These are phyloP conservation scores for Acestrorhynchus altus DNA, from an alignment of 2,797 vertebrate species.

Conservation along the genomic window DNA sequence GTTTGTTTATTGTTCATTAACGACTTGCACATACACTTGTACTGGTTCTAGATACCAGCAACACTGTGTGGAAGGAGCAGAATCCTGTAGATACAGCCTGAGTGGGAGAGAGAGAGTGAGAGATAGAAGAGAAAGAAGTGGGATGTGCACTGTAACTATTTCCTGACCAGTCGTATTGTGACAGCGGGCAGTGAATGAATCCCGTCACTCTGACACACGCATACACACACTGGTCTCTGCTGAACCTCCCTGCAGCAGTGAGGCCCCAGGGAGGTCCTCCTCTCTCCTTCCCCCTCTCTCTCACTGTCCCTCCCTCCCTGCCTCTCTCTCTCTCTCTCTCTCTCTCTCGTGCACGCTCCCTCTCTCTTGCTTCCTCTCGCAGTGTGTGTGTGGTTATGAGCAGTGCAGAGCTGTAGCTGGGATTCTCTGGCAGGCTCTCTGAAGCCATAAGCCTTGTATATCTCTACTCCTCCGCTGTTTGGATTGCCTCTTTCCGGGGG, in stretches of 20 bases:
- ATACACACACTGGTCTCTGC: slow-evolving; percentile 29
- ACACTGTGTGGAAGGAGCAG: background rate
- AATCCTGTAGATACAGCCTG: too few species aligned
- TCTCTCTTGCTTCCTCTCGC: background rate
- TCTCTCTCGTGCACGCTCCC: background rate
- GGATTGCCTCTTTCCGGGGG: slow-evolving; percentile 53
- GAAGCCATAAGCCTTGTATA: background rate
- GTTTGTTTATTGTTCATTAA: too few species aligned
- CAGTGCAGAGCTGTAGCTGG: slow-evolving; percentile 54
- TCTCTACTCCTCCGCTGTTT: background rate
- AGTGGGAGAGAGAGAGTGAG: background rate
- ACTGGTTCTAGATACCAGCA: background rate
- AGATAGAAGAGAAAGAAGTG: background rate
- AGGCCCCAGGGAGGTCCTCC: slow-evolving; percentile 53
- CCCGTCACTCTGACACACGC: slow-evolving; percentile 26
- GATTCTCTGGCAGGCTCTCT: slow-evolving; percentile 53
- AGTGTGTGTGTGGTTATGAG: slow-evolving; percentile 48
- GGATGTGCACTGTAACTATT: slow-evolving; percentile 10
- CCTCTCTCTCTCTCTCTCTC: background rate
- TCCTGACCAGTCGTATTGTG: slow-evolving; percentile 12
- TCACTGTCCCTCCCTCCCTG: background rate
- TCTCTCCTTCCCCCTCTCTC: background rate
- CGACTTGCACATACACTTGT: background rate
- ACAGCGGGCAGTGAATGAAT: slow-evolving; percentile 21
- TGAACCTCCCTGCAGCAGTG: slow-evolving; percentile 33